Conservation (phyloP, 2,888 invertebrate species). For the Sarcophaga caerulescens region DNA sequence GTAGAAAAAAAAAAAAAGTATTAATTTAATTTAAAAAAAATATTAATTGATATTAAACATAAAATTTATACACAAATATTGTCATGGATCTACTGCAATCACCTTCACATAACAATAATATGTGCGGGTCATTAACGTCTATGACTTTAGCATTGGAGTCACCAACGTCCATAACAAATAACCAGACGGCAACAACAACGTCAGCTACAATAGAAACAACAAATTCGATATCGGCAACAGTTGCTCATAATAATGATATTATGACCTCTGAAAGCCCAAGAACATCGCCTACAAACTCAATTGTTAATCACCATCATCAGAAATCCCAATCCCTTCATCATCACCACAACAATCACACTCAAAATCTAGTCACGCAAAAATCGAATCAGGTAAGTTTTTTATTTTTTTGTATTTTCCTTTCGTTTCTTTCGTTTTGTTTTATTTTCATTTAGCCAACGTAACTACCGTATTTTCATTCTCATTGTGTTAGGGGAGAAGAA, state of each 20-base stretch:
- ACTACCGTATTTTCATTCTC: background rate
- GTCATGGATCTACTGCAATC: slow-evolving; percentile 45
- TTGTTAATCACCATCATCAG: slow-evolving; percentile 59
- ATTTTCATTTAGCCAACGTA: too few relatives aligned
- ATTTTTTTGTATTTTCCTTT: background rate
- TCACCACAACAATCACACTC: slow-evolving; percentile 69
- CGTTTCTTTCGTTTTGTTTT: too few relatives aligned
- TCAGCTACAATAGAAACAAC: slow-evolving; percentile 18
- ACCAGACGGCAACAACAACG: background rate
- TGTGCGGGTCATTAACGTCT: slow-evolving; percentile 17
- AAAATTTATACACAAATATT: background rate
- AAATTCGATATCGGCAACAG: slow-evolving; percentile 28
- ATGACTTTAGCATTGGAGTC: background rate
- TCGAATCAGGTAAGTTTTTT: slow-evolving; percentile 71
- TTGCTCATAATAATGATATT: slow-evolving; percentile 38
- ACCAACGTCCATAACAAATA: slow-evolving; percentile 31
- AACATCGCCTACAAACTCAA: slow-evolving; percentile 65
- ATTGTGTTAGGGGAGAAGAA: slow-evolving; percentile 12
- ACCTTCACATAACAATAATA: slow-evolving; percentile 23
- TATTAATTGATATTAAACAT: background rate
- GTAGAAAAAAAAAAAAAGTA: background rate
- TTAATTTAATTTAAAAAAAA: background rate
- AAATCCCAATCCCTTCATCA: slow-evolving; percentile 10
- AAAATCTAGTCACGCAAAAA: slow-evolving; percentile 69
- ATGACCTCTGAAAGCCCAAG: slow-evolving; percentile 49